Percentiles rank a stretch among this genome's conserved stretches.
phyloP scores from a whole-genome alignment of 2,888 invertebrate genomes.

The Leucoma salicis region DNA sequence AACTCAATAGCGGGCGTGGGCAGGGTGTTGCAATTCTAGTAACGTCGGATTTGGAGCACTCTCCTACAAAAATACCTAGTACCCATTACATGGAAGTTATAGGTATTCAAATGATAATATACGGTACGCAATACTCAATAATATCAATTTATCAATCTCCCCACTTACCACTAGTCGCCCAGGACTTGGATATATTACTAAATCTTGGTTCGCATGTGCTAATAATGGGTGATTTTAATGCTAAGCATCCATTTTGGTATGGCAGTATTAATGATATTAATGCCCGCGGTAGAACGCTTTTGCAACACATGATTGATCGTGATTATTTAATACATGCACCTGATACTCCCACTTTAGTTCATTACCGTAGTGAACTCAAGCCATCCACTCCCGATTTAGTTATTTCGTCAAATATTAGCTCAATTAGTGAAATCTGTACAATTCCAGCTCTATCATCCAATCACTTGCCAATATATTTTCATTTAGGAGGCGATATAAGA shows the following conservation, averaged over 20 bases:
- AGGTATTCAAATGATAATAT: too few species aligned
- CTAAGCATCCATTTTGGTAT: not conserved
- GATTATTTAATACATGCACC: too few species aligned
- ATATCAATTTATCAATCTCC: too few species aligned
- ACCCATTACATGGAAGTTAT: too few species aligned
- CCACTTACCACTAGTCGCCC: too few species aligned
- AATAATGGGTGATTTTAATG: constrained; percentile 1
- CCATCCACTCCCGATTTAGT: too few species aligned
- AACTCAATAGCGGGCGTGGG: not conserved
- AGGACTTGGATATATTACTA: not conserved
- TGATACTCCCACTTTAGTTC: too few species aligned
- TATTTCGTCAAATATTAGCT: too few species aligned
- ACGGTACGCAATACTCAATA: too few species aligned
- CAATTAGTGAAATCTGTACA: not conserved
- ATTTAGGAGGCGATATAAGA: not conserved
- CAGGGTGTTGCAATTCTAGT: not conserved
- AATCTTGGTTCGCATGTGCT: not conserved
- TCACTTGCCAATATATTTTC: not conserved
- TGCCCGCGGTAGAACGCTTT: not conserved
- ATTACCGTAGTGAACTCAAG: too few species aligned
- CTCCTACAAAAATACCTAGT: too few species aligned
- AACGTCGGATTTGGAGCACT: not conserved
- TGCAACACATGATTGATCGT: too few species aligned
- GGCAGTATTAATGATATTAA: not conserved
- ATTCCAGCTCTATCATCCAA: not conserved